Base-by-base conservation (phyloP, 2,888 invertebrate genomes). In the Parthenolecanium corni region DNA sequence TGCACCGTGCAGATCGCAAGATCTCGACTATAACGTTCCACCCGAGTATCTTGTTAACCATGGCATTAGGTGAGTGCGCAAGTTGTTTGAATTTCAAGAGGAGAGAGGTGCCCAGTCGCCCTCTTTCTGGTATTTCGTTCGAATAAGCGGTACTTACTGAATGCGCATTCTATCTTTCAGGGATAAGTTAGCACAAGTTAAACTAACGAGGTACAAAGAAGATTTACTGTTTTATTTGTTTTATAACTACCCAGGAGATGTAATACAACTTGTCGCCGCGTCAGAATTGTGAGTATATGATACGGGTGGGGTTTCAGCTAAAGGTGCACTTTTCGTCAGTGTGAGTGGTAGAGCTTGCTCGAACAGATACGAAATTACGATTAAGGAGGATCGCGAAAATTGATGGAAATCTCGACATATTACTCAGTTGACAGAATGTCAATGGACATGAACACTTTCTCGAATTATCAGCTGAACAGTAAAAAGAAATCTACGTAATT, bases 201-300 rank as follows among this genome's bases (percentile, higher is more conserved):
- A 94, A 78, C 81, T 97, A 76, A 91, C 87, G 79, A 86, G 95
- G 77, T 94, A 95, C 79, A 94, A 94, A 77, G 98, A 99, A 78
- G 97, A 99, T 78, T 82, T 97, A 73, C 82, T 99, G 71, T 98
- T 98, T 81, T 98, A 93, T 80, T 84, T 98, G 78, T 98, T 97
- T 80, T 98, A 98, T 79, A 96, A 94, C 79, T 96, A 93, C 78
- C 91, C 93, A 73, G 95, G 96, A 71, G 97, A 98, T 80, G 86
- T 93, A 71, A 83, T 97, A 79, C 98, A 98, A 80, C 80, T 97
- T 72, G 93, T 93, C 73, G 96, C 96, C 69, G 97, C 97, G 71
- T 86, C 86, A 68, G 96, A 96, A 82, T 78, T 96, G 94, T 95
- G 79, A 86, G 86, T 82, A 69, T 53, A 40, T 62, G 5, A 18